Conservation (phyloP, 2,888 invertebrate genomes). For the Platycnemis pennipes region DNA sequence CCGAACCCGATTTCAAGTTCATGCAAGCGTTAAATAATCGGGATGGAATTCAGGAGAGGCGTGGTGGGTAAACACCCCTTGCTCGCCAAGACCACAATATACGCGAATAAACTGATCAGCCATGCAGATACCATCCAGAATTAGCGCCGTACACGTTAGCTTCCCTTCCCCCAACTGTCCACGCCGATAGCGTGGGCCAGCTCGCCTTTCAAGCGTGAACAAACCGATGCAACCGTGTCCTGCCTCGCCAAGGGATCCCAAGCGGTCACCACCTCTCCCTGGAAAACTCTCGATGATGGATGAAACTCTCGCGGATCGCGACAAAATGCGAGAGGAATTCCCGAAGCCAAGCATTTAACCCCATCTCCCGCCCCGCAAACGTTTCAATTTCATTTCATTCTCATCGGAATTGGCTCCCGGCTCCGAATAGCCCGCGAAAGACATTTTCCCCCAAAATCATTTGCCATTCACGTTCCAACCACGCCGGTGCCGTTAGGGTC, state of each 20-base stretch:
- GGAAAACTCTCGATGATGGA: constrained; percentile 28
- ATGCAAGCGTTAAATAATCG: neutral
- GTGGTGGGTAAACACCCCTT: neutral
- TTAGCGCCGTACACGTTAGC: neutral
- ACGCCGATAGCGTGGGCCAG: neutral
- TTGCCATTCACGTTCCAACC: constrained; percentile 5
- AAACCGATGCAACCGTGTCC: neutral
- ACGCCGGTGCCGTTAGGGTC: neutral
- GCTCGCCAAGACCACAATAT: neutral
- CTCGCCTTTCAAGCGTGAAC: neutral
- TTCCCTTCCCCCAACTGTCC: neutral
- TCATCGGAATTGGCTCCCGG: constrained; percentile 10
- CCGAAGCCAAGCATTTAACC: constrained; percentile 31
- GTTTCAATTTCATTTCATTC: constrained; percentile 39
- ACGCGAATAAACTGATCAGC: neutral
- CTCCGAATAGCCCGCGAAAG: neutral
- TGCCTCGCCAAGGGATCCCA: neutral
- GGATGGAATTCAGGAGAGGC: neutral
- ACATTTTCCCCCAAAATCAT: neutral
- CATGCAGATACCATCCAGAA: neutral
- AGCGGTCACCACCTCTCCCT: neutral
- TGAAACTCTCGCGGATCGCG: neutral
- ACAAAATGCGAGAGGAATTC: constrained; percentile 6
- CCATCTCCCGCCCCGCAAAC: neutral
- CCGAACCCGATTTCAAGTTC: neutral